Evolutionary conservation across 2,888 invertebrate species (phyloP), one percentile per base, ranked within the genome.

Genomic region (Fragum sueziense): DNA sequence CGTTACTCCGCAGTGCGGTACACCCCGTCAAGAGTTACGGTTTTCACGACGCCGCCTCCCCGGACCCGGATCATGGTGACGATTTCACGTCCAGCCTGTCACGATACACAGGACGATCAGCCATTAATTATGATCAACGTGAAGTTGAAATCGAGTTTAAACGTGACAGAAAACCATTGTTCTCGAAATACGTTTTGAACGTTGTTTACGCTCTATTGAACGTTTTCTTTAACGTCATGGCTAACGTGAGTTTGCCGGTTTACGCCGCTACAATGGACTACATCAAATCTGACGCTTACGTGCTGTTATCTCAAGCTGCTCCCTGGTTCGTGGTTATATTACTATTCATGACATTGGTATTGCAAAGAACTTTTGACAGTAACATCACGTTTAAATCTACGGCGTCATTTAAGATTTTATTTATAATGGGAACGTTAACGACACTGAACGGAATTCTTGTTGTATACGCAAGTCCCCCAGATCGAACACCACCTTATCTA

Each of bases 401-500:
- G 2, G 79, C 84, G 0, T 73, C 65, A 1, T 82, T 74, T 61
- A 85, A 85, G 41, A 79, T 86, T 41, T n/a, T 85, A 20, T 74
- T 86, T 54, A 17, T 80, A 0, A 81, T 87, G 82, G 88, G 88
- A 9, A 34, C 83, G 3, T 75, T 84, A 11, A 86, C 81, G 0
- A 83, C 86, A 6, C 62, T 86, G 57, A 88, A 88, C 52, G 88
- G 88, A 0, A 65, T 88, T 17, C 67, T 88, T 17, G 82, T 88
- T 11, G 87, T 88, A 17, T 88, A 84, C 51, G 87, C 87, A 37
- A 86, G 86, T 76, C 84, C 82, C 9, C 83, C 87, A 0, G 57
- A 74, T 27, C 41, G 88, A 61, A 88, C 88, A 0, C 86, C 88
- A 22, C 86, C 88, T 0, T 88, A 88, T 74, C 72, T 88, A 22